phyloP scores from a whole-genome alignment of 1,140 invertebrate genomes.

The Lasioglossum baleicum region DNA sequence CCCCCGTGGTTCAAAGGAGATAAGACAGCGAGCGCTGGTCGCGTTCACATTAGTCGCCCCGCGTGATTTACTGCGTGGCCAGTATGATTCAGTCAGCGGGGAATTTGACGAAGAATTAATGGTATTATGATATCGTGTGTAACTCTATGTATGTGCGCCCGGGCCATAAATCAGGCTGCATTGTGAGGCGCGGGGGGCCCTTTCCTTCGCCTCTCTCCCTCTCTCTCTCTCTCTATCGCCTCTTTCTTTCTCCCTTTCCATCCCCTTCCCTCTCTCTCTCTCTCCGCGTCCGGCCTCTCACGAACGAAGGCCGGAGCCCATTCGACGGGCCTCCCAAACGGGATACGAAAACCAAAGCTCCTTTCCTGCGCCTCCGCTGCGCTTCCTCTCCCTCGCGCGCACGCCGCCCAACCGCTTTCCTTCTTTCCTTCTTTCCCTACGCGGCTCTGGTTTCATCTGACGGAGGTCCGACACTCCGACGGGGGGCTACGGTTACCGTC shows the following conservation, averaged over 20 bases:
- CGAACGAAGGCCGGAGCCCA: constrained; percentile 59
- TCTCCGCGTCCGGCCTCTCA: constrained; percentile 45
- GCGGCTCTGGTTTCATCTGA: no score
- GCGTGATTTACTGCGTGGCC: constrained; percentile 78
- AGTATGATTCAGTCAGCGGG: constrained; percentile 80
- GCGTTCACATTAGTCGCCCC: constrained; percentile 77
- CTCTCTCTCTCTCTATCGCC: constrained; percentile 16
- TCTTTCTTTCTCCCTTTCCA: no score
- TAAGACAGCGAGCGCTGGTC: constrained; percentile 72
- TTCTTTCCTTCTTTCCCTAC: no score
- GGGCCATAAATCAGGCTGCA: constrained; percentile 79
- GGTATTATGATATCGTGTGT: constrained; percentile 81
- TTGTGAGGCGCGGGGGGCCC: constrained; percentile 74
- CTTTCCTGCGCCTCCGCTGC: constrained; percentile 49
- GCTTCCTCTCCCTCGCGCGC: constrained; percentile 47
- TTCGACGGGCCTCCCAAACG: constrained; percentile 67
- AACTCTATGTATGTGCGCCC: constrained; percentile 78
- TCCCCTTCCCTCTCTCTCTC: background rate
- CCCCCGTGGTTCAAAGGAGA: constrained; percentile 72
- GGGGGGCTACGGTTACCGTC: no score
- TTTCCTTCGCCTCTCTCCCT: constrained; percentile 57
- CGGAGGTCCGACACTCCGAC: no score
- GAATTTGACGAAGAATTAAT: constrained; percentile 81
- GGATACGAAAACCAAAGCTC: constrained; percentile 62
- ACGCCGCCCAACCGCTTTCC: no score